Percentiles rank a stretch among this genome's conserved stretches.
phyloP scores from a whole-genome alignment of 2,113 vertebrate species.

The Choloepus hoffmanni region DNA sequence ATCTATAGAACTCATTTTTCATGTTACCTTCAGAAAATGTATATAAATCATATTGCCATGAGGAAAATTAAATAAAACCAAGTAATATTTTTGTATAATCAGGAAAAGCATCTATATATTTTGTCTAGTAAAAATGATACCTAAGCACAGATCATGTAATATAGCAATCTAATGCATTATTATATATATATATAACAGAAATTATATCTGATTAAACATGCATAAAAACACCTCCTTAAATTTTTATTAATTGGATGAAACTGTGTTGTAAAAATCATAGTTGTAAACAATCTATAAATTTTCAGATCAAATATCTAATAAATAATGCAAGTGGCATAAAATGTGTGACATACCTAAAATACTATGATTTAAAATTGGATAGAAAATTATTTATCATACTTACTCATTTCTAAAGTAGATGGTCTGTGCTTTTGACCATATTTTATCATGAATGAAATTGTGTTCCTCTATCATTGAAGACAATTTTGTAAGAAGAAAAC shows the following conservation, averaged over 20 bases:
- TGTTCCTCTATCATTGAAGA: not conserved
- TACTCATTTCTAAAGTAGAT: not conserved
- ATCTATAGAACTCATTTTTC: not conserved
- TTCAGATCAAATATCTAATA: not conserved
- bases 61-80: not conserved
- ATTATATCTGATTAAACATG: not conserved
- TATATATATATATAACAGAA: not conserved
- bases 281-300: not conserved
- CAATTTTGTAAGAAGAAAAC: not conserved
- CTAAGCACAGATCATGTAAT: not conserved
- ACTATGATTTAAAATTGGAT: not conserved
- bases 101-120: not conserved
- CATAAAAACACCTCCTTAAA: not conserved
- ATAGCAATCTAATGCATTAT: not conserved
- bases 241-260: not conserved
- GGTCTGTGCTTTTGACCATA: not conserved
- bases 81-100: not conserved
- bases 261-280: not conserved
- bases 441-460: not conserved
- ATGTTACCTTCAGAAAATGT: not conserved
- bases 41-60: not conserved
- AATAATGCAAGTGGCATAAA: not conserved
- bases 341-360: not conserved
- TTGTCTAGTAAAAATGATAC: not conserved
- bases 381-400: not conserved